Evolutionary conservation across 2,113 vertebrate genomes (phyloP).

Genomic region (Passer montanus): DNA sequence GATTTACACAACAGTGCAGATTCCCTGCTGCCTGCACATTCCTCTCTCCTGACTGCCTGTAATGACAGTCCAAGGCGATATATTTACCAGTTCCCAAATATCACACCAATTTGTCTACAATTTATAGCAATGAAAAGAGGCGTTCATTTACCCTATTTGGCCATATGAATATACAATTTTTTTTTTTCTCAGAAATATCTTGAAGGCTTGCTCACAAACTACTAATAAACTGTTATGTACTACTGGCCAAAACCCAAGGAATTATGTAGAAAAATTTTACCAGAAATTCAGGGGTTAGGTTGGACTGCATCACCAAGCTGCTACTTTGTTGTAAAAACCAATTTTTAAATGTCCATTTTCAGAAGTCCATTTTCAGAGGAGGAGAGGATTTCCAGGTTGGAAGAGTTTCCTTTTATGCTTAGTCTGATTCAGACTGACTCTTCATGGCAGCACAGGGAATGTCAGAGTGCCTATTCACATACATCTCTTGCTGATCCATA

Average conservation of each 20-base stretch:
- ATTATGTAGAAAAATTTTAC: not conserved
- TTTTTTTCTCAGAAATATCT: not conserved
- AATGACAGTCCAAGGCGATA: accelerated
- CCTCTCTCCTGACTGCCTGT: not conserved
- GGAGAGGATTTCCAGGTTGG: not conserved
- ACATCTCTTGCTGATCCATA: not conserved
- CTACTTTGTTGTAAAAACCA: not conserved
- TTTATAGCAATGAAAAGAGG: not conserved
- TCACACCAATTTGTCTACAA: not conserved
- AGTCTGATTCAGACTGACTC: not conserved
- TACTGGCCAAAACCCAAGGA: not conserved
- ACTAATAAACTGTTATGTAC: not conserved
- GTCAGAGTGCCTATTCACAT: not conserved
- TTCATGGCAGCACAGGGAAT: not conserved
- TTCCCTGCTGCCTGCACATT: not conserved
- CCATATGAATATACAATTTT: not conserved
- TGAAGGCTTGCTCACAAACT: not conserved
- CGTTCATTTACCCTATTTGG: not conserved
- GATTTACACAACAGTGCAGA: not conserved
- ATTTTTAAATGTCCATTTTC: not conserved
- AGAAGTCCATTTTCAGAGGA: not conserved
- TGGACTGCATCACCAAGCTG: not conserved
- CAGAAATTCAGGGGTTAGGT: not conserved
- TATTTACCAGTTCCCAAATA: not conserved
- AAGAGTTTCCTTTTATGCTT: not conserved